Percentiles rank a stretch among this genome's conserved stretches.
phyloP scores from a whole-genome alignment of 2,888 invertebrate species.

The Biston stratarius region DNA sequence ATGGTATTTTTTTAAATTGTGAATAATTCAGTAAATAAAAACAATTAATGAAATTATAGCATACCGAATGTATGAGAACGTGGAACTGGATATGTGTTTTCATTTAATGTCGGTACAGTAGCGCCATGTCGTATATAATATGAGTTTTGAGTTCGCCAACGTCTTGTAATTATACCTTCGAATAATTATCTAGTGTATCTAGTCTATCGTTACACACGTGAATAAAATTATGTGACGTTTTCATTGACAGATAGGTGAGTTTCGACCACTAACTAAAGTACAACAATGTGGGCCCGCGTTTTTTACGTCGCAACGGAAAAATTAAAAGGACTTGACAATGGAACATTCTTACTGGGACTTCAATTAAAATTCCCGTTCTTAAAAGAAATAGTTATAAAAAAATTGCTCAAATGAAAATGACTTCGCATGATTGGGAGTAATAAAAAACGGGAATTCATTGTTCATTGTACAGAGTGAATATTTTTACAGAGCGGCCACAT shows the following conservation, averaged over 20 bases:
- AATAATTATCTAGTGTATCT: neutral
- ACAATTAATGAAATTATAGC: no score
- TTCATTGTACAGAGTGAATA: constrained; percentile 29
- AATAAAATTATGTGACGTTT: neutral
- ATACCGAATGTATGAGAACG: no score
- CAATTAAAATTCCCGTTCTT: constrained; percentile 47
- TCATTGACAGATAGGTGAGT: constrained; percentile 8
- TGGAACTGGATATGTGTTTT: no score
- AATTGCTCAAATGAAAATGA: constrained; percentile 47
- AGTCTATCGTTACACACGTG: neutral
- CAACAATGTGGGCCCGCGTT: constrained; percentile 30
- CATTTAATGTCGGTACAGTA: no score
- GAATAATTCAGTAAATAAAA: no score
- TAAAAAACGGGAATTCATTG: constrained; percentile 47
- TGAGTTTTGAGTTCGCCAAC: no score
- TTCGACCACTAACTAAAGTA: constrained; percentile 8
- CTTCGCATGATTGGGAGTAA: constrained; percentile 55
- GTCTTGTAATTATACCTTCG: no score
- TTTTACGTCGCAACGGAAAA: constrained; percentile 43
- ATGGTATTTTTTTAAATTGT: no score
- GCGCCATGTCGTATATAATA: no score
- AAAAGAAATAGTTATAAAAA: constrained; percentile 45
- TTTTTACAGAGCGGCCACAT: constrained; percentile 44
- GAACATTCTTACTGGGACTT: constrained; percentile 41
- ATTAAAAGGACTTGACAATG: constrained; percentile 42